Percentiles rank a stretch among this genome's conserved stretches.
Conservation (phyloP, 2,113 vertebrate genomes). For the Mellivora capensis region DNA sequence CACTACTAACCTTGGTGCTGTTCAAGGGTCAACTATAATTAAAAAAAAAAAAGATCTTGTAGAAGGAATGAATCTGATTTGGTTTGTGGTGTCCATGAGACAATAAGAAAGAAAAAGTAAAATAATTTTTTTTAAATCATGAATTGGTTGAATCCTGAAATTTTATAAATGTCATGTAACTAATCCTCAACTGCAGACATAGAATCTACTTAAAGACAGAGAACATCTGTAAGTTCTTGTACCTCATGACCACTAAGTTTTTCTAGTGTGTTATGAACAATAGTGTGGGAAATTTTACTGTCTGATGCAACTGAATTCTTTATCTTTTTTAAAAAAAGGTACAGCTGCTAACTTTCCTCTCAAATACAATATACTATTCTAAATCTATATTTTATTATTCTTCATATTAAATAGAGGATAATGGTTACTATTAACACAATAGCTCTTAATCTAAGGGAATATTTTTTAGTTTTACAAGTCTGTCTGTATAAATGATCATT, state of each 20-base stretch:
- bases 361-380: constrained; percentile 22
- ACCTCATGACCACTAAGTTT: background rate
- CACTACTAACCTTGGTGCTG: background rate
- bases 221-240: constrained; percentile 7
- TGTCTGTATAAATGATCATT: constrained; percentile 59
- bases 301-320: constrained; percentile 13
- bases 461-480: constrained; percentile 47
- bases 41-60: background rate
- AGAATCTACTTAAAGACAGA: background rate
- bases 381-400: constrained; percentile 64
- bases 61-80: background rate
- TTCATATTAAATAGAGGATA: constrained; percentile 56
- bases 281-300: constrained; percentile 37
- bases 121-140: background rate
- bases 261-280: constrained; percentile 35
- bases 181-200: background rate
- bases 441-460: constrained; percentile 55
- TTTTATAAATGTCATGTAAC: background rate
- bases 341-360: background rate
- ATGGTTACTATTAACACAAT: constrained; percentile 46
- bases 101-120: background rate
- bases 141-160: constrained; percentile 30
- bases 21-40: background rate
- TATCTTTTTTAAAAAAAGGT: background rate
- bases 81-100: background rate